Percentiles rank a stretch among this genome's conserved stretches.
These are phyloP conservation scores for Micromys minutus DNA, from an alignment of 2,113 vertebrate species.

Conservation along the genomic window DNA sequence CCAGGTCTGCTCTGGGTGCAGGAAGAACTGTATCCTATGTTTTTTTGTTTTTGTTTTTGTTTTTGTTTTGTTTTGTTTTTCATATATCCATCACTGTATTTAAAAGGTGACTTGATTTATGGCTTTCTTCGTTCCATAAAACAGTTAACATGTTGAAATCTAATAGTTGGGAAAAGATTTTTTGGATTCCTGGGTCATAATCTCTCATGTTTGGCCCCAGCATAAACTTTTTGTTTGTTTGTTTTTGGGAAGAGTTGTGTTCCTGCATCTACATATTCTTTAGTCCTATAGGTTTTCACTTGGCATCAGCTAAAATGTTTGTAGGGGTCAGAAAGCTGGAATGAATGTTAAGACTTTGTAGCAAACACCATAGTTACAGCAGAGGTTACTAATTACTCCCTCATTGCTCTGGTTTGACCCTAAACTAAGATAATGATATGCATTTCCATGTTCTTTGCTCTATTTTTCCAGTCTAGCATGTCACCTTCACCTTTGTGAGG, in stretches of 20 bases:
- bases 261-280: neutral
- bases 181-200: neutral
- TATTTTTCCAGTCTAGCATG: neutral
- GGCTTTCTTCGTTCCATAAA: neutral
- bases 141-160: neutral
- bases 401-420: neutral
- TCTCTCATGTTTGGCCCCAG: neutral
- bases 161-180: neutral
- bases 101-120: neutral
- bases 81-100: neutral
- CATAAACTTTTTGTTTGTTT: neutral
- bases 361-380: neutral
- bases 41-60: no score
- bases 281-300: neutral
- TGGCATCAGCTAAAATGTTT: neutral
- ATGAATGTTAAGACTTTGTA: neutral
- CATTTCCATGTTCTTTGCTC: neutral
- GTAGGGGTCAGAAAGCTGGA: fast-evolving
- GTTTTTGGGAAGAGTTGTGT: neutral
- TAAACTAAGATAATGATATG: neutral
- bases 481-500: neutral
- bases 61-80: no score
- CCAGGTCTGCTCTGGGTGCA: no score
- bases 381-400: neutral
- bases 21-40: neutral